phyloP scores from a whole-genome alignment of 2,797 vertebrate species.

The Onychomys torridus region DNA sequence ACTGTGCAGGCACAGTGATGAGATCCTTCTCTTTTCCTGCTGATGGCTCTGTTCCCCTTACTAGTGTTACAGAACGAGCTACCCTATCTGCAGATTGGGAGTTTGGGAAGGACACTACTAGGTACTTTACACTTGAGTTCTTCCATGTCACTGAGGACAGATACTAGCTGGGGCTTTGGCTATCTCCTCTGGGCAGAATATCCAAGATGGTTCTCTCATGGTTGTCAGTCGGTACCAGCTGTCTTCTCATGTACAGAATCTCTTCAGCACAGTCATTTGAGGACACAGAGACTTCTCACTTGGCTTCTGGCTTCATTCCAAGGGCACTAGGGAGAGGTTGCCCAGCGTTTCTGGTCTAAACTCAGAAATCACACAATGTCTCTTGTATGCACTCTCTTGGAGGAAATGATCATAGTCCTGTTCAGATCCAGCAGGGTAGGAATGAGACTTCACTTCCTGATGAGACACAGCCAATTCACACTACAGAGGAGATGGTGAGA shows the following conservation, averaged over 20 bases:
- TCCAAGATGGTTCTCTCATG: not conserved
- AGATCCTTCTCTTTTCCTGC: not conserved
- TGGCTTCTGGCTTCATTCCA: not conserved
- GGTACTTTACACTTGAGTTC: not conserved
- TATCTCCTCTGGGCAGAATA: not conserved
- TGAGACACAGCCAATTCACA: not conserved
- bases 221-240: not conserved
- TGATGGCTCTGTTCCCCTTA: not conserved
- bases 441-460: not conserved
- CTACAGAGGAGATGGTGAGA: not conserved
- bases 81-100: not conserved
- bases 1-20: not conserved
- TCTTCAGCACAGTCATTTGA: not conserved
- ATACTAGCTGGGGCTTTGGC: slow-evolving; percentile 20
- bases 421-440: not conserved
- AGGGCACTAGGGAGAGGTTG: not conserved
- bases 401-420: not conserved
- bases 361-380: not conserved
- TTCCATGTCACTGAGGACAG: not conserved
- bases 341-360: slow-evolving; percentile 23
- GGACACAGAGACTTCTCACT: not conserved
- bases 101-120: not conserved
- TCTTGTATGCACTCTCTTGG: not conserved
- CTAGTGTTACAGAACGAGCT: not conserved
- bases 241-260: not conserved